phyloP scores from a whole-genome alignment of 2,797 vertebrate species.

The Australoheros facetus region DNA sequence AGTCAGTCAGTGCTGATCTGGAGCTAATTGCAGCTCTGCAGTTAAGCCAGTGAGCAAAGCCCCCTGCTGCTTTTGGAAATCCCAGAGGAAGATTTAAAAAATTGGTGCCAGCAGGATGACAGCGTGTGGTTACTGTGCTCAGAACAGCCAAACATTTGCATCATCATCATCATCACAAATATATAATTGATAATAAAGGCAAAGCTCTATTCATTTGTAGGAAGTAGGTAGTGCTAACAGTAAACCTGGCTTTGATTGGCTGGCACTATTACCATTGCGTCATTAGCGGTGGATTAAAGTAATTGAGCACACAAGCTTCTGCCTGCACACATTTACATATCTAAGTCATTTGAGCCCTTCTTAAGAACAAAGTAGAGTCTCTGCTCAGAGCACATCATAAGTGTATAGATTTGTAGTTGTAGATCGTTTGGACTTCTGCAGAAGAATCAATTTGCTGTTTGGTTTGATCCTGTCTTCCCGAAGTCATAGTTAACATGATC shows the following conservation, averaged over 20 bases:
- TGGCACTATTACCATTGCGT: background rate
- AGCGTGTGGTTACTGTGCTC: background rate
- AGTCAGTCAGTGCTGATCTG: background rate
- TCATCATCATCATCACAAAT: background rate
- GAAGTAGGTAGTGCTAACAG: background rate
- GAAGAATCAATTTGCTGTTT: background rate
- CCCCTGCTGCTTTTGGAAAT: background rate
- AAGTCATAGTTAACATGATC: background rate
- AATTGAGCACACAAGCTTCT: background rate
- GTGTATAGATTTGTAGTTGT: fast-evolving
- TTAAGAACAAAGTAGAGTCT: background rate
- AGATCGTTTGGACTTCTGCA: background rate
- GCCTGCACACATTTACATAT: background rate
- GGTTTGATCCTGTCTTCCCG: background rate
- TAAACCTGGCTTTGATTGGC: background rate
- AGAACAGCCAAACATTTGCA: background rate
- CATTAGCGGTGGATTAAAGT: background rate
- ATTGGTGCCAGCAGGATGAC: background rate
- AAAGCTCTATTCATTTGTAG: background rate
- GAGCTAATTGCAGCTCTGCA: conserved; percentile 4
- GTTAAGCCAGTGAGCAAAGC: background rate
- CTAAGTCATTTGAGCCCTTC: background rate
- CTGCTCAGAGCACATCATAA: background rate
- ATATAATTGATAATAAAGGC: background rate
- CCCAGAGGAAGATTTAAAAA: background rate